These are phyloP conservation scores for Pyrocoelia pectoralis DNA, from an alignment of 2,888 invertebrate genomes.

Conservation along the genomic window DNA sequence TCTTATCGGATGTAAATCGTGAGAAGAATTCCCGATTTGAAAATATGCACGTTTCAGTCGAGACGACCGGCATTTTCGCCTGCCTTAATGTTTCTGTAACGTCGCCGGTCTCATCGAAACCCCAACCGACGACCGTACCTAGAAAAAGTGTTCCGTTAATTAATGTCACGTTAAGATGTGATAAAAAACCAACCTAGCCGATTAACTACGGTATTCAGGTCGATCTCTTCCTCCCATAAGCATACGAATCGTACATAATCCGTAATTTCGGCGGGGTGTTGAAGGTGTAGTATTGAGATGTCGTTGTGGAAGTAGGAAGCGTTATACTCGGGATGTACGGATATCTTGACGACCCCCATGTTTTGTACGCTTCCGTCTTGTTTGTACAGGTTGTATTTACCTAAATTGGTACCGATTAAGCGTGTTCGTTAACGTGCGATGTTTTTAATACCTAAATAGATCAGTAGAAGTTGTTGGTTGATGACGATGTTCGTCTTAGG, in stretches of 20 bases:
- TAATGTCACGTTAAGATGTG: no score
- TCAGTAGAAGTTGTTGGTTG: constrained; percentile 50
- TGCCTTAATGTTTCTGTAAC: constrained; percentile 65
- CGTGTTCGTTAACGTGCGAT: constrained; percentile 14
- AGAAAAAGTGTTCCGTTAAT: constrained; percentile 25
- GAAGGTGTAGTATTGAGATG: constrained; percentile 64
- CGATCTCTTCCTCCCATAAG: constrained; percentile 60
- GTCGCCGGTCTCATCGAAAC: constrained; percentile 66
- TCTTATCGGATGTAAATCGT: constrained; percentile 64
- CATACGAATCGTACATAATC: constrained; percentile 66
- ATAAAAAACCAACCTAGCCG: constrained; percentile 25
- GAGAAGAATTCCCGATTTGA: constrained; percentile 70
- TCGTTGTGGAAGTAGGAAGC: constrained; percentile 60
- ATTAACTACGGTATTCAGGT: constrained; percentile 18
- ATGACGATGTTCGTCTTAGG: constrained; percentile 48
- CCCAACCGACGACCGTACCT: constrained; percentile 58
- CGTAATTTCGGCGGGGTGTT: constrained; percentile 61
- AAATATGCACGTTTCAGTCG: constrained; percentile 66
- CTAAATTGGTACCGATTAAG: constrained; percentile 37
- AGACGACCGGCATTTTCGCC: constrained; percentile 69
- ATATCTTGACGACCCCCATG: constrained; percentile 57
- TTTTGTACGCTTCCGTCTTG: constrained; percentile 61
- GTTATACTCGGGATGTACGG: constrained; percentile 58
- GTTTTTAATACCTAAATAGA: constrained; percentile 58
- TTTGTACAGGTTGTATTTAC: constrained; percentile 51